Conservation (phyloP, 2,113 vertebrate species). For the Excalfactoria chinensis region DNA sequence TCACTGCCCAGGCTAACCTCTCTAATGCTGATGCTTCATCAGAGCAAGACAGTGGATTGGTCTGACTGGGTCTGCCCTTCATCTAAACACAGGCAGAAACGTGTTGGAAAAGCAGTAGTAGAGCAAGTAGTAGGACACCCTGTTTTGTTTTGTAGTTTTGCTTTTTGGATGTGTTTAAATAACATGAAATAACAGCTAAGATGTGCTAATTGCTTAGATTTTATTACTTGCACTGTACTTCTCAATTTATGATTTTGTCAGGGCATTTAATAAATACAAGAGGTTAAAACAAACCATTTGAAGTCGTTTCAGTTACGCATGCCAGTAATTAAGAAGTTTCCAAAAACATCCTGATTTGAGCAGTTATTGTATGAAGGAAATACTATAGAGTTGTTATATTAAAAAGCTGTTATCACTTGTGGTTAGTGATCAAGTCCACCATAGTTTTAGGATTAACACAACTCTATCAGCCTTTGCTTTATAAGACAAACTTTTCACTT, state of each 20-base stretch:
- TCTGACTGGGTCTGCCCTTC: not conserved
- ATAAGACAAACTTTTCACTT: not conserved
- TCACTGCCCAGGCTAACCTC: not conserved
- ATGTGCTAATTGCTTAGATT: not conserved
- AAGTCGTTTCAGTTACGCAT: not conserved
- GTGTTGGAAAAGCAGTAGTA: not conserved
- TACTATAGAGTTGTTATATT: not conserved
- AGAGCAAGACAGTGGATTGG: not conserved
- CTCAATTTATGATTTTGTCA: not conserved
- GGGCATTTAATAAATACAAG: not conserved
- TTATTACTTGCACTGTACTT: not conserved
- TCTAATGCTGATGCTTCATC: not conserved
- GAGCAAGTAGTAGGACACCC: not conserved
- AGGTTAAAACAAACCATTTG: not conserved
- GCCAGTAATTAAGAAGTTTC: not conserved
- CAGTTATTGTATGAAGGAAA: not conserved
- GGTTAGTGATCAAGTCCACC: not conserved
- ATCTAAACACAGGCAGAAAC: not conserved
- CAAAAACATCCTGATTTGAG: not conserved
- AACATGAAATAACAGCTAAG: accelerated
- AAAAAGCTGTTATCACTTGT: not conserved
- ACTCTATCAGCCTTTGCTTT: not conserved
- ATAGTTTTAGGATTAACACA: not conserved
- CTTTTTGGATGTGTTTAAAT: not conserved
- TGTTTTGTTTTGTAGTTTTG: not conserved